Evolutionary conservation across 2,797 vertebrate species (phyloP), one percentile per base, ranked within the genome.

Genomic region (Syngnathus acus): DNA sequence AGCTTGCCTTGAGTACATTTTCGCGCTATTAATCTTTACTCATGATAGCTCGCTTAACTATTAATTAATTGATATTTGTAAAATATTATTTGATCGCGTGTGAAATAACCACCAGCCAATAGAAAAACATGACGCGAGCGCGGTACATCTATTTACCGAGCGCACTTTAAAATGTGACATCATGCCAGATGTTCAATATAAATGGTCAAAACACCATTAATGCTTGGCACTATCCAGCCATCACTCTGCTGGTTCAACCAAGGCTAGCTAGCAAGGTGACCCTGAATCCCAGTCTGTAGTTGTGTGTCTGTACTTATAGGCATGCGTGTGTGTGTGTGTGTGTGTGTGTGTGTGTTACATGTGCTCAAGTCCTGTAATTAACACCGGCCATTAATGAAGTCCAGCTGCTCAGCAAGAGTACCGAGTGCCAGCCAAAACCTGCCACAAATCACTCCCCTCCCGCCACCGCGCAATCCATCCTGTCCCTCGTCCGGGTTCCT

Each of bases 341-440:
- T 60, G 7, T 66, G 14, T 7, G 43, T 69, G 72, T 64, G 71
- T 53, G 67, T 62, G 62, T 32, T 64, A 65, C 45, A 77, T 40
- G 70, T 68, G 67, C 73, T 63, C 69, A 76, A 92, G 93, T 82
- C 73, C 87, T 89, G 93, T 93, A 93, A 94, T 96, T 97, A 97
- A 95, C 94, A 94, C 93, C 92, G 92, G 88, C 81, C 86, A 90
- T 93, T 96, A 97, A 98, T 95, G 95, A 97, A 94, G 95, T 95
- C 95, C 95, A 99, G 95, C 94, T 97, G 94, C 93, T 93, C 88
- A 2, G 78, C 90, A 72, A 87, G 92, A 92, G 90, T 87, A 90
- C 89, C 82, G 90, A 94, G 87, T 84, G 64, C 39, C 84, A 94
- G 94, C 93, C 95, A 95, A 91, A 89, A 86, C 67, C 78, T 78